phyloP scores from a whole-genome alignment of 2,797 vertebrate species.

The Enteromius viviparus region DNA sequence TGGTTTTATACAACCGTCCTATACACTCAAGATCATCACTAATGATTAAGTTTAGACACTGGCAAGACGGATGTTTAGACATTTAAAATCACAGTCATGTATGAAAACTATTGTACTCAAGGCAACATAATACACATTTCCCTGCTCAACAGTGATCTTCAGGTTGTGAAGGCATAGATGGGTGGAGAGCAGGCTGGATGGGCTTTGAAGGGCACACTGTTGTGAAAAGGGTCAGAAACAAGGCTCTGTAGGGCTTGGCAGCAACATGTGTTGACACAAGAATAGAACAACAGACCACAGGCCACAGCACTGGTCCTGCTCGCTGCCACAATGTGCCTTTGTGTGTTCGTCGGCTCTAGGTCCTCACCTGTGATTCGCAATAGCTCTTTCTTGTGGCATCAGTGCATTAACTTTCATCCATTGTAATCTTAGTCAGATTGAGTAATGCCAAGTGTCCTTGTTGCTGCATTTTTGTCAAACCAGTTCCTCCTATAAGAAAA shows the following conservation, averaged over 20 bases:
- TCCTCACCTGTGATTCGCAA: slow-evolving; percentile 3
- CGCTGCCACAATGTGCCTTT: not conserved
- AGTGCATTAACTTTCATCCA: slow-evolving; percentile 8
- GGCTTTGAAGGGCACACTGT: not conserved
- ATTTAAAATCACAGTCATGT: not conserved
- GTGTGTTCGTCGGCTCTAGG: not conserved
- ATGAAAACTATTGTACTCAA: not conserved
- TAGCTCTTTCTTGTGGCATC: slow-evolving; percentile 1
- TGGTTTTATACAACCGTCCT: not conserved
- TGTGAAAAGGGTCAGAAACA: not conserved
- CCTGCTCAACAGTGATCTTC: not conserved
- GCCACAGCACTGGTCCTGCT: not conserved
- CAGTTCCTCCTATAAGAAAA: slow-evolving; percentile 15
- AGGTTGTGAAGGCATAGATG: not conserved
- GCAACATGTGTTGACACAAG: slow-evolving; percentile 23
- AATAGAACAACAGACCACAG: slow-evolving; percentile 20
- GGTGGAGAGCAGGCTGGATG: not conserved
- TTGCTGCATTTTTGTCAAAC: slow-evolving; percentile 20
- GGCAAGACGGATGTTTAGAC: not conserved
- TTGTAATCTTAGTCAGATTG: slow-evolving; percentile 1
- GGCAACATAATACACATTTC: not conserved
- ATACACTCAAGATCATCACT: not conserved
- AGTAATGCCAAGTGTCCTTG: not conserved
- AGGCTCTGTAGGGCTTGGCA: slow-evolving; percentile 6
- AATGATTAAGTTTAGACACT: not conserved